Conservation (phyloP, 2,888 invertebrate genomes). For the Selenia dentaria region DNA sequence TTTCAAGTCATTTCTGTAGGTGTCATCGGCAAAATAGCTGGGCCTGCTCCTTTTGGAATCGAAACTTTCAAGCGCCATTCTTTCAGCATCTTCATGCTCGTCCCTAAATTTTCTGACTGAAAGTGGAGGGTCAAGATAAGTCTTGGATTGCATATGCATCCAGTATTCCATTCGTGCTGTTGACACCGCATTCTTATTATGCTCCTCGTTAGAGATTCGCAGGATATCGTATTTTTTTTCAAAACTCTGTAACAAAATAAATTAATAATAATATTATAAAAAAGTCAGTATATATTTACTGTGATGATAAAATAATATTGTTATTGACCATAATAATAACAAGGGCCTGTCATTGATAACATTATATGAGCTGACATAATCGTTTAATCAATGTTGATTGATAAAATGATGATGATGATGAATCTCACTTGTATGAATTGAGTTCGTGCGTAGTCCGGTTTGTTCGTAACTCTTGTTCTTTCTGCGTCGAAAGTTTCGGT, state of each 20-base stretch:
- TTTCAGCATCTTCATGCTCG: constrained; percentile 2
- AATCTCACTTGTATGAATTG: constrained; percentile 1
- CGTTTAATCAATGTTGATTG: too few relatives aligned
- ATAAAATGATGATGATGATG: too few relatives aligned
- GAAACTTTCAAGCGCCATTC: not conserved
- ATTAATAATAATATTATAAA: not conserved
- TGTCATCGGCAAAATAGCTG: constrained; percentile 6
- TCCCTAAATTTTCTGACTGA: not conserved
- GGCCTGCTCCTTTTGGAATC: constrained; percentile 1
- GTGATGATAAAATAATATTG: too few relatives aligned
- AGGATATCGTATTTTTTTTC: constrained; percentile 3
- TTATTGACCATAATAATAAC: too few relatives aligned
- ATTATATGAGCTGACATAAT: too few relatives aligned
- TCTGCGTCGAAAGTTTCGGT: constrained; percentile 5
- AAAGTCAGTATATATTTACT: too few relatives aligned
- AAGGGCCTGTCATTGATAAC: too few relatives aligned
- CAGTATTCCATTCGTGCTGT: constrained; percentile 13
- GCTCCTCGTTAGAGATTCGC: constrained; percentile 15
- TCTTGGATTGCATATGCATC: constrained; percentile 1
- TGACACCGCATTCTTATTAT: constrained; percentile 11
- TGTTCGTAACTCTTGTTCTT: constrained; percentile 6
- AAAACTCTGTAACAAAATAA: constrained; percentile 14
- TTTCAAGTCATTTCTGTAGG: not conserved
- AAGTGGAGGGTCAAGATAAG: not conserved
- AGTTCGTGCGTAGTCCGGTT: not conserved